Conservation (phyloP, 2,113 vertebrate genomes). For the Geococcyx californianus region DNA sequence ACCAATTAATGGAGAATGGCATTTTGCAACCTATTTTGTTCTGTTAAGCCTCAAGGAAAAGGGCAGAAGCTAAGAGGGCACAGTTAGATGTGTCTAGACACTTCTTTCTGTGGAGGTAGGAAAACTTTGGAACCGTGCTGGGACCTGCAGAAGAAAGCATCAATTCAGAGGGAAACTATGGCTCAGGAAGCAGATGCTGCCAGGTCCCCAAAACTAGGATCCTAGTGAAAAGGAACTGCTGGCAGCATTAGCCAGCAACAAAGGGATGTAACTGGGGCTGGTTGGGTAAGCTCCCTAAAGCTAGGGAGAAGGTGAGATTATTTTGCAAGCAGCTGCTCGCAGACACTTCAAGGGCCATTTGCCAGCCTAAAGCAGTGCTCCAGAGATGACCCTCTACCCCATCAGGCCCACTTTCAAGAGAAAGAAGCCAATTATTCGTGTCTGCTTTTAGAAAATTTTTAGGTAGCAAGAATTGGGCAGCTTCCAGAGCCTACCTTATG, state of each 20-base stretch:
- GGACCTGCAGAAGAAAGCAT: background rate
- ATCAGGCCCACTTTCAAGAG: background rate
- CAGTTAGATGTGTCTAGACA: background rate
- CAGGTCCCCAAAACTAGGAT: background rate
- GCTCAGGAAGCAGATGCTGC: background rate
- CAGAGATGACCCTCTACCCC: background rate
- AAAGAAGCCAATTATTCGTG: background rate
- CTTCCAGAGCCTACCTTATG: background rate
- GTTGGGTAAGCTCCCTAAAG: background rate
- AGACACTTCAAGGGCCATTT: background rate
- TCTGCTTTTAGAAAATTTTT: background rate
- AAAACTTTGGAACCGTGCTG: background rate
- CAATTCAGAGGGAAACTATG: background rate
- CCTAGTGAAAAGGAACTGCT: background rate
- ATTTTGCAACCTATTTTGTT: background rate
- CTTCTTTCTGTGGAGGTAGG: background rate
- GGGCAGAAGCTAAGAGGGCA: background rate
- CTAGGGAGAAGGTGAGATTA: background rate
- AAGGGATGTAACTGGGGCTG: background rate
- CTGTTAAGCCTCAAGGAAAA: background rate
- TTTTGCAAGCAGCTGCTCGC: background rate
- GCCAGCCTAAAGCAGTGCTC: background rate
- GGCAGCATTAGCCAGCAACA: background rate
- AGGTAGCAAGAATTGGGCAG: background rate
- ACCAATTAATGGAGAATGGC: background rate